These are phyloP conservation scores for Heterochromis multidens DNA, from an alignment of 2,113 vertebrate species.

Conservation along the genomic window DNA sequence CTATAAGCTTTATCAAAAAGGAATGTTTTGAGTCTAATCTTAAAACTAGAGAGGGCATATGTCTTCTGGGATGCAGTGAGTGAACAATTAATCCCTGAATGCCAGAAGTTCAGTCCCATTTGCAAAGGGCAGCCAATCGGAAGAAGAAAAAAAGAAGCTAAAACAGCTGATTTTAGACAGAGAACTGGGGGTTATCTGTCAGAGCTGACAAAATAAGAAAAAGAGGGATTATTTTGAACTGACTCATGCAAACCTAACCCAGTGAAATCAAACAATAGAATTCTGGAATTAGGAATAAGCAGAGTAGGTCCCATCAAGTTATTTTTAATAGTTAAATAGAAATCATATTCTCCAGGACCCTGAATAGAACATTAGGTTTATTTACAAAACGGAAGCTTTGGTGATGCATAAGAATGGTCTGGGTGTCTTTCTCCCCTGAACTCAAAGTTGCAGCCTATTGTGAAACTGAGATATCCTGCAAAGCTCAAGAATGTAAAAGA, in stretches of 20 bases:
- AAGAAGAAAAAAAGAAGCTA: not conserved
- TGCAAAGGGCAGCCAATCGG: not conserved
- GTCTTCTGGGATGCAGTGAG: not conserved
- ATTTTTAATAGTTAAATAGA: no score
- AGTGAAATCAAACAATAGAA: not conserved
- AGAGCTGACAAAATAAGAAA: not conserved
- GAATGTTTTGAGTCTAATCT: not conserved
- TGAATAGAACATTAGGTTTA: no score
- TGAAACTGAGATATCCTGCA: not conserved
- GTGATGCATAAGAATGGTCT: not conserved
- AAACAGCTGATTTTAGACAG: not conserved
- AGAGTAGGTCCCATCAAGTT: no score
- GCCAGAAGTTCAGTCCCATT: not conserved
- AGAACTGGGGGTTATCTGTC: not conserved
- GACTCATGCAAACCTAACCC: not conserved
- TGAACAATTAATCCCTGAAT: not conserved
- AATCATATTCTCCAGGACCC: no score
- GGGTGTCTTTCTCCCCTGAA: not conserved
- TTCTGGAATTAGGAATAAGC: not conserved
- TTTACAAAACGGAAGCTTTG: not conserved
- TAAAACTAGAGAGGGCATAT: not conserved
- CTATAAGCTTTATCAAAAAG: not conserved
- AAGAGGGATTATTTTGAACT: not conserved
- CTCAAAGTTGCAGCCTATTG: not conserved
- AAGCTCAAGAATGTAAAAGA: not conserved